Percentiles rank a stretch among this genome's conserved stretches.
Evolutionary conservation across 1,140 invertebrate species (phyloP).

Genomic region (Leucophenga varia): DNA sequence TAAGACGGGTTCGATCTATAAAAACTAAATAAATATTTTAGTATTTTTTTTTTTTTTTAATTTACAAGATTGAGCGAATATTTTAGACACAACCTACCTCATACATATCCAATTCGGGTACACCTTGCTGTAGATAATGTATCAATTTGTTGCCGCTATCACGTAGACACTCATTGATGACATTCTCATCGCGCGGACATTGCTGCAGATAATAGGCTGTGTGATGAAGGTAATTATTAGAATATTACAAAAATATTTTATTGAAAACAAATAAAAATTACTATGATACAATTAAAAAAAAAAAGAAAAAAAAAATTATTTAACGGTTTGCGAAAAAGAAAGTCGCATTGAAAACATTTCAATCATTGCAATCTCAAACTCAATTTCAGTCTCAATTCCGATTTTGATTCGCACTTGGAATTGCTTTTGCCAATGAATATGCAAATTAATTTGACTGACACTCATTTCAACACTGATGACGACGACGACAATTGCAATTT

Average conservation of each 20-base stretch:
- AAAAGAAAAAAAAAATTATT: neutral
- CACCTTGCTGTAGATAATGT: conserved; percentile 67
- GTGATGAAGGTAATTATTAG: too few species aligned
- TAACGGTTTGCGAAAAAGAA: too few species aligned
- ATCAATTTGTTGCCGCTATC: conserved; percentile 71
- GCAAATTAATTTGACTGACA: too few species aligned
- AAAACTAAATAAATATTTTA: conserved; percentile 12
- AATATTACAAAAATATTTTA: conserved; percentile 23
- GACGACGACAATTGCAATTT: too few species aligned
- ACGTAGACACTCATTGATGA: conserved; percentile 71
- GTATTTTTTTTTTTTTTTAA: neutral
- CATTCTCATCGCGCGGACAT: conserved; percentile 67
- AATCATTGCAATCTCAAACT: neutral
- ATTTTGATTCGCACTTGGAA: too few species aligned
- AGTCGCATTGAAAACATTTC: too few species aligned
- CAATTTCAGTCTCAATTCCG: too few species aligned
- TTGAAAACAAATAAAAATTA: conserved; percentile 1
- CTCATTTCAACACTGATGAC: too few species aligned
- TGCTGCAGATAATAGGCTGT: conserved; percentile 66
- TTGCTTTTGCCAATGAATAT: too few species aligned
- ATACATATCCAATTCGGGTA: conserved; percentile 66
- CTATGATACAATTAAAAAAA: neutral
- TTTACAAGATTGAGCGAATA: too few species aligned
- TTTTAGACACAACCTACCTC: conserved; percentile 61
- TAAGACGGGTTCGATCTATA: conserved; percentile 71